These are phyloP conservation scores for Noctilio leporinus DNA, from an alignment of 2,113 vertebrate species.

Conservation along the genomic window DNA sequence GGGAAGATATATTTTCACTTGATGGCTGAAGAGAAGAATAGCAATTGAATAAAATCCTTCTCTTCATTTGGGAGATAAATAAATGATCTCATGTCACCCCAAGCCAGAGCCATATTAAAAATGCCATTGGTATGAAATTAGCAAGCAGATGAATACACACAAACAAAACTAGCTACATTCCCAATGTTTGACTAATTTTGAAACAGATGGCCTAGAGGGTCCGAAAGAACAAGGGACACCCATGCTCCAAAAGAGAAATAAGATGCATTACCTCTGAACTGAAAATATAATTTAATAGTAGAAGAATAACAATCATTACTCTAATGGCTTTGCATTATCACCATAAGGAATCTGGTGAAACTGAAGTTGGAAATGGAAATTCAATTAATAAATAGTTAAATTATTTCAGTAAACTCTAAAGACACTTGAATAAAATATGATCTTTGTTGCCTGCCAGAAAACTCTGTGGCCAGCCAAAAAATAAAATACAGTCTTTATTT, in stretches of 20 bases:
- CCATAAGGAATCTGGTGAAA: not conserved
- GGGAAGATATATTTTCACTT: not conserved
- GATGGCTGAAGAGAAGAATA: not conserved
- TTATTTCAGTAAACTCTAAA: not conserved
- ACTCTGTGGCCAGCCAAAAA: not conserved
- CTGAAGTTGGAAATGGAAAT: slow-evolving; percentile 13
- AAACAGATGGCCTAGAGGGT: slow-evolving; percentile 40
- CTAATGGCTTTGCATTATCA: not conserved
- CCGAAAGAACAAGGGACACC: not conserved
- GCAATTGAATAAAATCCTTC: not conserved
- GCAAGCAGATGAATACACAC: not conserved
- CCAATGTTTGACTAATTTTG: slow-evolving; percentile 5
- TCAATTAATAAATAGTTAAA: not conserved
- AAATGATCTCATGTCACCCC: not conserved
- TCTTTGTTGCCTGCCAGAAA: not conserved
- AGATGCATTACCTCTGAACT: not conserved
- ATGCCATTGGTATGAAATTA: slow-evolving; percentile 9
- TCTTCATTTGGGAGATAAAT: not conserved
- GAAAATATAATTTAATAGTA: not conserved
- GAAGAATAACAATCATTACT: not conserved
- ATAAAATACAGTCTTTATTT: not conserved
- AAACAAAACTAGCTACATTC: slow-evolving; percentile 29
- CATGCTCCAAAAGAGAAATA: not conserved
- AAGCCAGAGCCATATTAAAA: slow-evolving; percentile 26
- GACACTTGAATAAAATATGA: not conserved